Conservation (phyloP, 2,797 vertebrate species). For the Clarias pachynema region DNA sequence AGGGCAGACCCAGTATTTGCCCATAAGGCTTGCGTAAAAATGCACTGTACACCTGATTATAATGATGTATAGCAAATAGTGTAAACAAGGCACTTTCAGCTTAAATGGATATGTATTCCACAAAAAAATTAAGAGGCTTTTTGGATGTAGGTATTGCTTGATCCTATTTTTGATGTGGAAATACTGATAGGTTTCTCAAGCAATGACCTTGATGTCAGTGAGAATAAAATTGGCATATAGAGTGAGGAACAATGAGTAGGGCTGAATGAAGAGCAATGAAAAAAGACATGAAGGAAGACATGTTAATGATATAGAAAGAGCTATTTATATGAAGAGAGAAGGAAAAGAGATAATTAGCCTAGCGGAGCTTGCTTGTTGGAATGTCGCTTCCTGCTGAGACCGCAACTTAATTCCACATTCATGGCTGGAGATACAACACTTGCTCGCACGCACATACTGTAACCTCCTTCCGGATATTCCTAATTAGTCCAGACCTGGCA, state of each 20-base stretch:
- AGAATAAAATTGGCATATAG: conserved; percentile 66
- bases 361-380: conserved; percentile 33
- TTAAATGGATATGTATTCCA: conserved; percentile 52
- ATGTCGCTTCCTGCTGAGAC: conserved; percentile 43
- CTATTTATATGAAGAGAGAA: conserved; percentile 2
- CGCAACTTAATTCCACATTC: conserved; percentile 59
- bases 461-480: conserved; percentile 53
- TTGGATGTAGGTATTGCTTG: conserved; percentile 56
- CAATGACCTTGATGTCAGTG: conserved; percentile 65
- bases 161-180: conserved; percentile 71
- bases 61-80: conserved; percentile 1
- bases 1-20: not conserved
- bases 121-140: conserved; percentile 54
- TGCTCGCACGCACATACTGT: conserved; percentile 6
- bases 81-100: conserved; percentile 17
- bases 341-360: conserved; percentile 33
- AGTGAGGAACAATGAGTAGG: not conserved
- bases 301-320: conserved; percentile 15
- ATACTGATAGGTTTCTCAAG: conserved; percentile 64
- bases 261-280: not conserved
- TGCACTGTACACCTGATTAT: not conserved
- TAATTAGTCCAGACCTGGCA: conserved; percentile 74
- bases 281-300: conserved; percentile 28
- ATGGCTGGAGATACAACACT: conserved; percentile 53
- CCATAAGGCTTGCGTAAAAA: not conserved